phyloP scores from a whole-genome alignment of 2,888 invertebrate species.

The Ophonus ardosiacus region DNA sequence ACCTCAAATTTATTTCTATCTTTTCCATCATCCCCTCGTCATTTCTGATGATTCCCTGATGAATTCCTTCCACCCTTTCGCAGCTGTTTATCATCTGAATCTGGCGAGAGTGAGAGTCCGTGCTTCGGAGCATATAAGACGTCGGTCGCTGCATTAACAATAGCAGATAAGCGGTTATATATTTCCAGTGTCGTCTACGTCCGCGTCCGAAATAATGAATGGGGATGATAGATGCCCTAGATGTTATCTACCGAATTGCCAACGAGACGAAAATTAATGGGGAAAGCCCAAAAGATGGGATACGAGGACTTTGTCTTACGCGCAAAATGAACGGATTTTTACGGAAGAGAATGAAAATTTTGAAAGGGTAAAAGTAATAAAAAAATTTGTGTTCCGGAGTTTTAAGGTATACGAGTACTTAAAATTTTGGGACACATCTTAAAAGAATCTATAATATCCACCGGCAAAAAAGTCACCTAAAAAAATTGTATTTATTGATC shows the following conservation, averaged over 20 bases:
- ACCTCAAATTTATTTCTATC: too few relatives aligned
- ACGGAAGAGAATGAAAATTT: background rate
- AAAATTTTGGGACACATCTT: too few relatives aligned
- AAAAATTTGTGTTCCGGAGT: too few relatives aligned
- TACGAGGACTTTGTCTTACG: background rate
- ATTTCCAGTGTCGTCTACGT: constrained; percentile 66
- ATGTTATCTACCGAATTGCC: constrained; percentile 66
- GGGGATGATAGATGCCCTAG: constrained; percentile 67
- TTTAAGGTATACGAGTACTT: too few relatives aligned
- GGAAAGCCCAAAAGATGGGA: background rate
- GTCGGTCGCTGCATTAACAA: constrained; percentile 53
- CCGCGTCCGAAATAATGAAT: constrained; percentile 66
- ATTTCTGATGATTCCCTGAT: too few relatives aligned
- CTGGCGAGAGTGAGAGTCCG: background rate
- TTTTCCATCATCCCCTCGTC: too few relatives aligned
- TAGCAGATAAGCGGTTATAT: constrained; percentile 66
- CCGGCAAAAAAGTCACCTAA: too few relatives aligned
- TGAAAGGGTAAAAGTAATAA: too few relatives aligned
- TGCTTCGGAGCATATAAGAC: constrained; percentile 13
- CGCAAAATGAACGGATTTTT: background rate
- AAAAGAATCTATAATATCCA: too few relatives aligned
- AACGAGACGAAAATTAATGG: constrained; percentile 65
- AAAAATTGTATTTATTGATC: too few relatives aligned
- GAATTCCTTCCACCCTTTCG: background rate
- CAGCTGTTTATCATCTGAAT: too few relatives aligned